phyloP scores from a whole-genome alignment of 1,140 invertebrate genomes.

The Mamestra configurata region DNA sequence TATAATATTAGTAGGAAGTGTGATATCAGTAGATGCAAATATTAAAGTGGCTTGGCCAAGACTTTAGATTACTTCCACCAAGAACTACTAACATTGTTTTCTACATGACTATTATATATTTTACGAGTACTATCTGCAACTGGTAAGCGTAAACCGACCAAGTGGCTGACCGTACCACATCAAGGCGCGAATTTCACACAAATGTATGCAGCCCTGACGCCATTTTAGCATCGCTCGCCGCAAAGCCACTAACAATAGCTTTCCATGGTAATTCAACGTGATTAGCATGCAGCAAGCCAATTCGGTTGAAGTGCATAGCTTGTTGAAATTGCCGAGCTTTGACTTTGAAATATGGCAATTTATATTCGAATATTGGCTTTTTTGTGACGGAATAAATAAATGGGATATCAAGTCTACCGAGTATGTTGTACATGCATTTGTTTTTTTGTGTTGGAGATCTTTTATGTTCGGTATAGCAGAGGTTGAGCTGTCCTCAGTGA shows the following conservation, averaged over 20 bases:
- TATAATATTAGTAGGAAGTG: no score
- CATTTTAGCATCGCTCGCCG: conserved; percentile 5
- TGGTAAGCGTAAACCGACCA: not conserved
- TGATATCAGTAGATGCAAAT: no score
- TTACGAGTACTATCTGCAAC: not conserved
- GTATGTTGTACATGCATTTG: no score
- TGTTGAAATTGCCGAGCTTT: not conserved
- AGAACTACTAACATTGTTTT: no score
- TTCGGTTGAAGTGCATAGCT: conserved; percentile 2
- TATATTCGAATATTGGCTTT: conserved; percentile 1
- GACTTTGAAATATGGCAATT: conserved; percentile 27
- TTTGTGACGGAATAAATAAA: not conserved
- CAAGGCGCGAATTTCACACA: not conserved
- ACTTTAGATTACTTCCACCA: no score
- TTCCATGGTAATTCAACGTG: conserved; percentile 23
- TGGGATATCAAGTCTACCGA: not conserved
- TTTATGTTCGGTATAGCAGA: no score
- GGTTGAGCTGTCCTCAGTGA: no score
- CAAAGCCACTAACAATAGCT: conserved; percentile 8
- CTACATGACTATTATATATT: not conserved
- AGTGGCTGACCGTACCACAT: not conserved
- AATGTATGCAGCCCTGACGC: conserved; percentile 15
- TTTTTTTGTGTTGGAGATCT: no score
- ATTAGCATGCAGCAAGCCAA: conserved; percentile 30
- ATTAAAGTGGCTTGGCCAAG: no score